phyloP scores from a whole-genome alignment of 2,888 invertebrate genomes.

The Mellilla xanthometata region DNA sequence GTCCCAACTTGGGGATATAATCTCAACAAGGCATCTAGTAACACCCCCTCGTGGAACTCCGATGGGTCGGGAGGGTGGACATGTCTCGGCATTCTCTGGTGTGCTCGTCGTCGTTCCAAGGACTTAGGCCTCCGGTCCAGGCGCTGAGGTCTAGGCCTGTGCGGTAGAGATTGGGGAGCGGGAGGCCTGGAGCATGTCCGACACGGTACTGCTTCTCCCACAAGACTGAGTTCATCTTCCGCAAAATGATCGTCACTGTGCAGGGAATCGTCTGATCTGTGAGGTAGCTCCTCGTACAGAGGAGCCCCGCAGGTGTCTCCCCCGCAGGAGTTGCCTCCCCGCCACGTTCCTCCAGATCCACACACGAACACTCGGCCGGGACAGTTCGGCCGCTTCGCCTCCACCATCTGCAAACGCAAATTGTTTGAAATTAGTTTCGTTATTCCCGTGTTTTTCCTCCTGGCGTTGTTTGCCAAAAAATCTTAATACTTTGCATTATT shows the following conservation, averaged over 20 bases:
- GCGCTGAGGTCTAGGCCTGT: conserved; percentile 83
- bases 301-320: conserved; percentile 84
- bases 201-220: conserved; percentile 74
- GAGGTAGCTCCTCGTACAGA: conserved; percentile 90
- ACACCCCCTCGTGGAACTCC: conserved; percentile 91
- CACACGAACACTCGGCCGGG: conserved; percentile 87
- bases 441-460: conserved; percentile 8
- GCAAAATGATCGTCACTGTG: conserved; percentile 93
- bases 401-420: conserved; percentile 85
- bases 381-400: conserved; percentile 85
- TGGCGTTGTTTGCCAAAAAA: conserved; percentile 7
- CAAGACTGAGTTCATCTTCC: conserved; percentile 88
- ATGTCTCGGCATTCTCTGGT: conserved; percentile 73
- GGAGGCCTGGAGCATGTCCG: conserved; percentile 77
- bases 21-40: conserved; percentile 88
- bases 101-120: conserved; percentile 75
- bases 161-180: conserved; percentile 76
- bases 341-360: conserved; percentile 75
- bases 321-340: conserved; percentile 80
- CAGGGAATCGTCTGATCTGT: conserved; percentile 81
- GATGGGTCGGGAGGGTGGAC: conserved; percentile 88
- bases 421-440: conserved; percentile 9
- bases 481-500: conserved; percentile 11
- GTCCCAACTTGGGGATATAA: conserved; percentile 88
- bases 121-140: conserved; percentile 82